These are phyloP conservation scores for Morelia viridis DNA, from an alignment of 2,797 vertebrate species.

Conservation along the genomic window DNA sequence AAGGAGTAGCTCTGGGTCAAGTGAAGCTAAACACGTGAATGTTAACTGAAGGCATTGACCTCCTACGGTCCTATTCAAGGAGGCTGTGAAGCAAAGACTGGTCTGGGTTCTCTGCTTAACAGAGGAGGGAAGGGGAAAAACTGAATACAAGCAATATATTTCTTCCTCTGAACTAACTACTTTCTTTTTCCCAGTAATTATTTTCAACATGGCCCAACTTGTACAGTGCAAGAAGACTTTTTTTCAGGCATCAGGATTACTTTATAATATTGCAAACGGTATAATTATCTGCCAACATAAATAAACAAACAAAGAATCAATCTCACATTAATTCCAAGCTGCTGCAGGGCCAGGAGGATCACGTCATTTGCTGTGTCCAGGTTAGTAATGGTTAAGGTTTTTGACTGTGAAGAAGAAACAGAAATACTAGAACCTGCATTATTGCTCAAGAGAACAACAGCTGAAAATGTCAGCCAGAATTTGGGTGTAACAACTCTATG, in stretches of 20 bases:
- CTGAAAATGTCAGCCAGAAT: constrained; percentile 15
- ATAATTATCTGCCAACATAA: not conserved
- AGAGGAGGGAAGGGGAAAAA: not conserved
- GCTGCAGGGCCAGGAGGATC: constrained; percentile 85
- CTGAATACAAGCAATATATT: not conserved
- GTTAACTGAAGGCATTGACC: not conserved
- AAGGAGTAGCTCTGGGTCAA: not conserved
- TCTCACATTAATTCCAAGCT: constrained; percentile 88
- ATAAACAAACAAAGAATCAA: constrained; percentile 33
- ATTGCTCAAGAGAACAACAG: constrained; percentile 13
- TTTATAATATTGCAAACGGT: not conserved
- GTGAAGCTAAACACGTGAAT: not conserved
- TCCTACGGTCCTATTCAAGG: not conserved
- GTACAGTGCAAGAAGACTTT: not conserved
- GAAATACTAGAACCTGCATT: constrained; percentile 36
- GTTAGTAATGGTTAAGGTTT: constrained; percentile 88
- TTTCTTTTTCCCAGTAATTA: not conserved
- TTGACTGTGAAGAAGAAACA: constrained; percentile 78
- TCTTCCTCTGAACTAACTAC: not conserved
- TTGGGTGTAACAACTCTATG: not conserved
- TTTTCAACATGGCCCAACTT: not conserved
- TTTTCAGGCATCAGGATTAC: not conserved
- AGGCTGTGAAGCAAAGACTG: not conserved
- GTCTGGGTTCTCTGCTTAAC: not conserved
- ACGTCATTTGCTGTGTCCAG: constrained; percentile 86